Percentiles rank a stretch among this genome's conserved stretches.
Conservation (phyloP, 2,888 invertebrate species). For the Metopia argyrocephala region DNA sequence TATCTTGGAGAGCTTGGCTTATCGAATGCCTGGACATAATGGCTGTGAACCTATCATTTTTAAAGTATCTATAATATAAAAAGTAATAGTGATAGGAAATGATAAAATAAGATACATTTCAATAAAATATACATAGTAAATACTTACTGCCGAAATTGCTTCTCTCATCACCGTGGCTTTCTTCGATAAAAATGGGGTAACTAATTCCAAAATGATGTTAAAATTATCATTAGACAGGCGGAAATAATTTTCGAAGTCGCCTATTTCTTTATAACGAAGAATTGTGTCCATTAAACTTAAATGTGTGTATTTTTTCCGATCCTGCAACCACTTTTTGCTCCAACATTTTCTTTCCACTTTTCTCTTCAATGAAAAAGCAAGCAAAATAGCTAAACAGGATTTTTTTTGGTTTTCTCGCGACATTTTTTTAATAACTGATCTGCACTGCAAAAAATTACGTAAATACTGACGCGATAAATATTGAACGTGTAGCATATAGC, state of each 20-base stretch:
- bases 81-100: slow-evolving; percentile 11
- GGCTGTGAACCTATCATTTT: no score
- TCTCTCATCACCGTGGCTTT: slow-evolving; percentile 26
- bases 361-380: no score
- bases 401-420: no score
- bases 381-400: no score
- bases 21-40: slow-evolving; percentile 27
- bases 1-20: slow-evolving; percentile 31
- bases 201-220: slow-evolving; percentile 28
- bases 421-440: no score
- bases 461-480: no score
- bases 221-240: slow-evolving; percentile 32
- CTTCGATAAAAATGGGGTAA: slow-evolving; percentile 36
- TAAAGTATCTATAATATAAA: no score
- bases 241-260: slow-evolving; percentile 40
- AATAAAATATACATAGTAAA: no score
- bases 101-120: slow-evolving; percentile 2
- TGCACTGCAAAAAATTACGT: no score
- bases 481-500: no score
- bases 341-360: no score
- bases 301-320: slow-evolving; percentile 31
- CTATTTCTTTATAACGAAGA: slow-evolving; percentile 41
- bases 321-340: slow-evolving; percentile 34
- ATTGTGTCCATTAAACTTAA: slow-evolving; percentile 30
- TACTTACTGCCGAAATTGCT: slow-evolving; percentile 38